phyloP scores from a whole-genome alignment of 2,113 vertebrate species.

The Trochalopteron elliotii region DNA sequence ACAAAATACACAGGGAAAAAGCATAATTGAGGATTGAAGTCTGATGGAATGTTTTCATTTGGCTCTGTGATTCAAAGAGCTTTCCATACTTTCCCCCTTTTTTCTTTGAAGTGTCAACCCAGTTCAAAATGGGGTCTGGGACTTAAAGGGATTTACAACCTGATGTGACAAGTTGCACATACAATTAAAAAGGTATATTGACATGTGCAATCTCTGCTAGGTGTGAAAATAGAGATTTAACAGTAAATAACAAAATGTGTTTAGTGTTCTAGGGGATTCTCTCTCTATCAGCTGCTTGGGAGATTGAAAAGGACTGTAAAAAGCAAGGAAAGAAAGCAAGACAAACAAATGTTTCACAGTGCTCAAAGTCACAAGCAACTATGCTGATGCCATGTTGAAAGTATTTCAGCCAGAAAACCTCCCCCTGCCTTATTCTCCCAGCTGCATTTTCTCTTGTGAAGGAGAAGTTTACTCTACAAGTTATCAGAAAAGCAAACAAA shows the following conservation, averaged over 20 bases:
- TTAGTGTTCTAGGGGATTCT: neutral
- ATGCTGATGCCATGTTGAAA: neutral
- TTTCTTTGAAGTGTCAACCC: constrained; percentile 17
- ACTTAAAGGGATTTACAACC: constrained; percentile 38
- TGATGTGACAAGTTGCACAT: constrained; percentile 32
- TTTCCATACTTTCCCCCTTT: constrained; percentile 14
- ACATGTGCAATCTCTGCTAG: neutral
- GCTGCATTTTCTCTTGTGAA: constrained; percentile 17
- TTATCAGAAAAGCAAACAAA: constrained; percentile 76
- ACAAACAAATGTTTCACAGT: constrained; percentile 14
- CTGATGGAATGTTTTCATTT: constrained; percentile 1
- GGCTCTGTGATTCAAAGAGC: neutral
- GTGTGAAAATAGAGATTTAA: constrained; percentile 29
- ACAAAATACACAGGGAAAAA: neutral
- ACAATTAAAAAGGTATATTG: constrained; percentile 27
- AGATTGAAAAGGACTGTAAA: neutral
- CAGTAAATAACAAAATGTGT: constrained; percentile 16
- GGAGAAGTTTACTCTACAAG: constrained; percentile 37
- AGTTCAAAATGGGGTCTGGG: constrained; percentile 14
- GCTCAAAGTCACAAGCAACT: constrained; percentile 34
- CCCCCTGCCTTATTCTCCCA: neutral
- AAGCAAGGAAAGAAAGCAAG: neutral
- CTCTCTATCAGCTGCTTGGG: neutral
- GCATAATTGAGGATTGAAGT: neutral
- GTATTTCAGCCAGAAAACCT: constrained; percentile 13